Evolutionary conservation across 2,797 vertebrate genomes (phyloP).

Genomic region (Rhinatrema bivittatum): DNA sequence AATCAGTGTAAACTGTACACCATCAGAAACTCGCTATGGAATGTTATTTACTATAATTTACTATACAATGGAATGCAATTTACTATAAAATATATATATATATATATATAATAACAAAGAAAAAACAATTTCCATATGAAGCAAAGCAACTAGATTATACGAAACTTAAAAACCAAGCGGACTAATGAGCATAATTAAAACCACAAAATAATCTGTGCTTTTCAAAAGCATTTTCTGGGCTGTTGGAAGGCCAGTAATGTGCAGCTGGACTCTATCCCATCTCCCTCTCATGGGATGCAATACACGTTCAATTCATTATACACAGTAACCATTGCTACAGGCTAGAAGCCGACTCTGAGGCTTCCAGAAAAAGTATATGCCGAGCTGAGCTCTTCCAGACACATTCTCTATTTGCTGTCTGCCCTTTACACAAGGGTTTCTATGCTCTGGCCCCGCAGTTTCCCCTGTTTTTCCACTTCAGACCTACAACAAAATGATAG

Average conservation of each 20-base stretch:
- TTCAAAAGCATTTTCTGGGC: neutral
- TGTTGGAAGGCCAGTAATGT: conserved; percentile 4
- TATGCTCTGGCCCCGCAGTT: too few relatives aligned
- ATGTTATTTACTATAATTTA: too few relatives aligned
- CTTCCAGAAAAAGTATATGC: neutral
- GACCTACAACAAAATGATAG: too few relatives aligned
- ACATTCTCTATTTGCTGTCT: too few relatives aligned
- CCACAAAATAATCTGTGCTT: neutral
- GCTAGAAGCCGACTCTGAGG: too few relatives aligned
- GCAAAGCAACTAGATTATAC: neutral
- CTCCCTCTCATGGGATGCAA: neutral
- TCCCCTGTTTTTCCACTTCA: too few relatives aligned
- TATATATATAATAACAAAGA: too few relatives aligned
- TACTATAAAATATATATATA: neutral
- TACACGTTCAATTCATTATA: neutral
- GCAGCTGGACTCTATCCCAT: neutral
- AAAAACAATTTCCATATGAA: conserved; percentile 9
- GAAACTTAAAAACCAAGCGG: neutral
- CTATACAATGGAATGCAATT: conserved; percentile 2
- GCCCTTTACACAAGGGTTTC: too few relatives aligned
- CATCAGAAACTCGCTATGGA: too few relatives aligned
- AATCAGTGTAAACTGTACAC: too few relatives aligned
- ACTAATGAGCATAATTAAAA: conserved; percentile 16
- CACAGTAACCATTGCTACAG: neutral
- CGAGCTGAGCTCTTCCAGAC: too few relatives aligned